Conservation (phyloP, 1,140 invertebrate genomes). For the Diorhabda elongata region DNA sequence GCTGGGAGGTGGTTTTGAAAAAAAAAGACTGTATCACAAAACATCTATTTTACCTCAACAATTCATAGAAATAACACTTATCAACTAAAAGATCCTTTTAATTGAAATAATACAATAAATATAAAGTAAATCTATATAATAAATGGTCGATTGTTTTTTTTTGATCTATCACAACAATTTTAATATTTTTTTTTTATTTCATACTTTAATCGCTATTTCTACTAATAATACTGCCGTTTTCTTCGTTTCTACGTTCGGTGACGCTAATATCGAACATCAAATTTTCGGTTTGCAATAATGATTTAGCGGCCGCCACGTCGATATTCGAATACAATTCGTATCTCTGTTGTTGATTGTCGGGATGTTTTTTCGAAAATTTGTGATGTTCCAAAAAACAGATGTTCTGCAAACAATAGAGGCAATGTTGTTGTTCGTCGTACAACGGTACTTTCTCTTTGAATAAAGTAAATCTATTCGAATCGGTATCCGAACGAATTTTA, state of each 20-base stretch:
- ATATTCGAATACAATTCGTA: constrained; percentile 15
- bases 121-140: no score
- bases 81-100: no score
- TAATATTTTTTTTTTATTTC: no score
- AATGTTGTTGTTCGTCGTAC: constrained; percentile 15
- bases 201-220: not conserved
- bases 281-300: constrained; percentile 8
- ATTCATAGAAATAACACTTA: no score
- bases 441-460: constrained; percentile 4
- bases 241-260: not conserved
- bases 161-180: no score
- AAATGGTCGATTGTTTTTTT: no score
- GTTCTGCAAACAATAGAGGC: constrained; percentile 17
- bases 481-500: constrained; percentile 4
- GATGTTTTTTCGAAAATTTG: constrained; percentile 10
- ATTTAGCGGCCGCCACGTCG: not conserved
- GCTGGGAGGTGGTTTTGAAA: no score
- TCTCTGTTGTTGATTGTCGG: constrained; percentile 11
- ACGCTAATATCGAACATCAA: constrained; percentile 14
- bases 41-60: no score
- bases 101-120: no score
- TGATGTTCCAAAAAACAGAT: constrained; percentile 9
- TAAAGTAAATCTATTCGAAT: not conserved
- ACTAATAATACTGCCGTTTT: constrained; percentile 1
- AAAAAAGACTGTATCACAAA: no score